Evolutionary conservation across 2,888 invertebrate species (phyloP), one percentile per base, ranked within the genome.

Genomic region (Alloplasta piceator): DNA sequence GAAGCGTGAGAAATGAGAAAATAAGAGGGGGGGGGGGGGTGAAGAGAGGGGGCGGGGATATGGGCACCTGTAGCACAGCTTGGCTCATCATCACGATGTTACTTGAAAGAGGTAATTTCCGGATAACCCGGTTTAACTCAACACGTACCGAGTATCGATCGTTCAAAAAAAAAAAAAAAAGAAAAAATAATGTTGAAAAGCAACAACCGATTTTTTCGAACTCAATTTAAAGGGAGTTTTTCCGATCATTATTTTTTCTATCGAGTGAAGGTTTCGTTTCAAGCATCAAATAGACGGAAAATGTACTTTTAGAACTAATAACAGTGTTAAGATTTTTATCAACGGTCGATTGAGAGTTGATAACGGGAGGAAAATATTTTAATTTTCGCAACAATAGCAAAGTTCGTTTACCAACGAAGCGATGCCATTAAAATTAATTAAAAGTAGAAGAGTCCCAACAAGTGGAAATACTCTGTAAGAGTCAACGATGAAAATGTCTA

Each of bases 371-470:
- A 50, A 50, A 1, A 50, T 6, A 14, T n/a, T 50, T 50, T 14
- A 52, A 55, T 52, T 14, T 55, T 41, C 6, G 41, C 12, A 41
- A 7, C 9, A 60, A 26, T 16, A 0, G 4, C 4, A 12, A 0
- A 26, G 14, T 52, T n/a, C 3, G 41, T 6, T 16, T 5, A 41
- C 5, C 41, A 6, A 16, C 16, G 38, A 39, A 67, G 12, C 12
- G n/a, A 10, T 9, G 16, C 50, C 60, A 67, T 75, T 75, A 75
- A 67, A 67, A 75, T 75, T 61, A 67, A 75, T 75, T 75, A 60
- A 61, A 52, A 50, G 74, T 9, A 9, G 16, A 7, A 4, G 50
- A 56, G 38, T 10, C 16, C 52, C 39, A 60, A 48, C 36, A n/a
- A n/a, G n/a, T n/a, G n/a, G n/a, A n/a, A n/a, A n/a, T 26, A 26